phyloP scores from a whole-genome alignment of 37 sponge, comb jelly and placozoan genomes.

The Oopsacas minuta region DNA sequence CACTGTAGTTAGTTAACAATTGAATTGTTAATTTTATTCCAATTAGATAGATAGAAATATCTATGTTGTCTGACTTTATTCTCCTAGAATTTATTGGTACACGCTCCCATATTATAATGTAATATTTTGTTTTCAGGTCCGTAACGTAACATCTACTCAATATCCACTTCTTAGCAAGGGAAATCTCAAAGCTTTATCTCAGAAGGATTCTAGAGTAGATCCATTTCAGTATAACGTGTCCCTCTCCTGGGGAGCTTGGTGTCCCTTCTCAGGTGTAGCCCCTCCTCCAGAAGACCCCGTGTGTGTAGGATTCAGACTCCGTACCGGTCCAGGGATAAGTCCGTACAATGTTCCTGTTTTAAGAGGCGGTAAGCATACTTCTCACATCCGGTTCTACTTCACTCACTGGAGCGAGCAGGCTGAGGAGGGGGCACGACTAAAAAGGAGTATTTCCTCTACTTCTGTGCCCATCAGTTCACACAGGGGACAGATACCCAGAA shows the following conservation, averaged over 20 bases:
- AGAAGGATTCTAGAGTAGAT: background rate
- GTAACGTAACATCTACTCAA: background rate
- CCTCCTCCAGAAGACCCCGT: background rate
- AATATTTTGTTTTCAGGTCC: background rate
- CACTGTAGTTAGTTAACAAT: too few relatives aligned
- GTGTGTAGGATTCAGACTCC: background rate
- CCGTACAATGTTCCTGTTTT: background rate
- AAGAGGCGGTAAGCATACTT: background rate
- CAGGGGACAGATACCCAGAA: background rate
- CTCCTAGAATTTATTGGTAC: too few relatives aligned
- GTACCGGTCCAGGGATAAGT: background rate
- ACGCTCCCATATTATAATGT: too few relatives aligned
- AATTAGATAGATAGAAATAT: too few relatives aligned
- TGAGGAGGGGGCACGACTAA: background rate
- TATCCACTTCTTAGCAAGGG: background rate
- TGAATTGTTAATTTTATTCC: too few relatives aligned
- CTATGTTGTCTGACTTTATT: too few relatives aligned
- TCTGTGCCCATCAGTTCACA: background rate
- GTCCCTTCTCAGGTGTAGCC: slow-evolving; percentile 3
- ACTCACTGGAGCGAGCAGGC: background rate
- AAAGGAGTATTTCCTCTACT: background rate
- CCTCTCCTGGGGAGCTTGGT: background rate
- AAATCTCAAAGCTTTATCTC: background rate
- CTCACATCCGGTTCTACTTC: slow-evolving; percentile 14
- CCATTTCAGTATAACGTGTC: background rate